Evolutionary conservation across 2,113 vertebrate genomes (phyloP).

Genomic region (Myrmecophaga tridactyla): DNA sequence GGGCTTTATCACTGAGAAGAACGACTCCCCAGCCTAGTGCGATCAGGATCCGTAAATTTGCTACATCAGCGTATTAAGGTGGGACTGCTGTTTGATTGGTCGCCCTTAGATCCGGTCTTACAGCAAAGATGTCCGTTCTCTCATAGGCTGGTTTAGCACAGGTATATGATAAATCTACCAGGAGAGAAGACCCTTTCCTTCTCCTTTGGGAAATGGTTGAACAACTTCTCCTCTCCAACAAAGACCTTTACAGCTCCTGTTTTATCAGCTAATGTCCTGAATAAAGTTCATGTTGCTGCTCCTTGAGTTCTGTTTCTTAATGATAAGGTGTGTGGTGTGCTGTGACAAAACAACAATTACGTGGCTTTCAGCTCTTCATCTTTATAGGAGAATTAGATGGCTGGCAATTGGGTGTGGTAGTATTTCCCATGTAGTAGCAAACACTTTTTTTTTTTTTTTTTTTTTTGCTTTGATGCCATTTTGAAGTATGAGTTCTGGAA

Average conservation of each 20-base stretch:
- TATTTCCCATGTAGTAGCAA: not conserved
- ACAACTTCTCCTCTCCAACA: not conserved
- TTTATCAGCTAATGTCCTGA: not conserved
- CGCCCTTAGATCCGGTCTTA: conserved; percentile 77
- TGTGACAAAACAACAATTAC: not conserved
- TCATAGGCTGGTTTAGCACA: conserved; percentile 68
- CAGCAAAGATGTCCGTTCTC: conserved; percentile 55
- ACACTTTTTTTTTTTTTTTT: accelerated
- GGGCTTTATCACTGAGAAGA: conserved; percentile 84
- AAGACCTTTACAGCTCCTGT: not conserved
- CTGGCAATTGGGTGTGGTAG: not conserved
- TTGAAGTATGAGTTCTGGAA: conserved; percentile 33
- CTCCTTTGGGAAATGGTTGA: conserved; percentile 22
- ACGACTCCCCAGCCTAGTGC: conserved; percentile 84
- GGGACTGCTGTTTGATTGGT: conserved; percentile 77
- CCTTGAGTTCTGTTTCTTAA: not conserved
- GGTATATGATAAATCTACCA: not conserved
- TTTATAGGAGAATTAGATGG: not conserved
- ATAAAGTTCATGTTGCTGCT: not conserved
- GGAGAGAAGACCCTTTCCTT: conserved; percentile 35
- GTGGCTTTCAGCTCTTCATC: not conserved
- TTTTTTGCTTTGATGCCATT: not conserved
- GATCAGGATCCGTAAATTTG: conserved; percentile 83
- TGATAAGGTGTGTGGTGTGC: not conserved
- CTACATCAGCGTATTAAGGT: conserved; percentile 77